Base-by-base conservation (phyloP, 2,888 invertebrate species). In the Pteria penguin region DNA sequence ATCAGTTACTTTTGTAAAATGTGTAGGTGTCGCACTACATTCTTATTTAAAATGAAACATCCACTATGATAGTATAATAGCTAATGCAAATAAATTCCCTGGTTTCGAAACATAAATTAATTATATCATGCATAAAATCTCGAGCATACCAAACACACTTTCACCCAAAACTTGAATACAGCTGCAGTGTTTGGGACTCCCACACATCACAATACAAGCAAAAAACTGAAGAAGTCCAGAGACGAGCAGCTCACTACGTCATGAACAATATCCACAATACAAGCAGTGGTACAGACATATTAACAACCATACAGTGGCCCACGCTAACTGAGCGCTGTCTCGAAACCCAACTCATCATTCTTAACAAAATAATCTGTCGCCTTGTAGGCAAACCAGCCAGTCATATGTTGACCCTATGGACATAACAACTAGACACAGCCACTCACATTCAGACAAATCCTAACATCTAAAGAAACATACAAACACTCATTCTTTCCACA, bases 341-440 rank as follows among this genome's bases (percentile, higher is more conserved):
- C 14, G 14, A 36, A 45, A 18, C 65, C 5, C 11, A 22, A n/a
- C 63, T 57, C 5, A 22, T 57, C n/a, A 57, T 57, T 5, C n/a
- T 57, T 57, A 14, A 57, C n/a, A 57, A 57, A 57, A 57, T 57
- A 57, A n/a, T 57, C 4, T 22, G n/a, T 57, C n/a, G 22, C 57
- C 24, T 57, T 5, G n/a, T 57, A 14, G 57, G 4, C 18, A 57
- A 14, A 57, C 8, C 5, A 5, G 14, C 45, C 45, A 36, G 45
- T 11, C 5, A 36, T 14, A 36, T 36, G 8, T 14, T 36, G 8
- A 36, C 14, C 5, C 45, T 14, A 36, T 14, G 14, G 45, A 36
- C 45, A 36, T 5, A 11, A 36, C 8, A 14, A 36, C 45, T 11
- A 36, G 45, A 36, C 45, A 36, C 8, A 36, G 14, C 45, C 45